phyloP scores from a whole-genome alignment of 2,113 vertebrate species.

The Apodemus sylvaticus region DNA sequence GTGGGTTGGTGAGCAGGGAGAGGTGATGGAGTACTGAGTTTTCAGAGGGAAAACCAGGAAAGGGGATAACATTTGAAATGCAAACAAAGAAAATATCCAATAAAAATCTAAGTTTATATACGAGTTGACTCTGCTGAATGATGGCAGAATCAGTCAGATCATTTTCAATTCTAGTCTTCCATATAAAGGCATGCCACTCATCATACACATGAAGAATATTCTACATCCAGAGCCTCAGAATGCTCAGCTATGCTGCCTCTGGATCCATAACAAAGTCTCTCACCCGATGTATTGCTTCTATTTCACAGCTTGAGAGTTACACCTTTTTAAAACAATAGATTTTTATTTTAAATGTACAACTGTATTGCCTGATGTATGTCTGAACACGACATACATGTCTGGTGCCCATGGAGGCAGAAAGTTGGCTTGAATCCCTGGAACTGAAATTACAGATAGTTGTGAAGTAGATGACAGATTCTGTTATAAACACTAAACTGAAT shows the following conservation, averaged over 20 bases:
- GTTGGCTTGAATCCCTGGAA: no score
- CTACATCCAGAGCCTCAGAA: neutral
- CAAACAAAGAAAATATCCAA: no score
- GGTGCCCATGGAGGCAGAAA: neutral
- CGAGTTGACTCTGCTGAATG: neutral
- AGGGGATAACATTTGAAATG: no score
- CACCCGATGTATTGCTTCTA: neutral
- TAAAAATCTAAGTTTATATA: neutral
- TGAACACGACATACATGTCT: neutral
- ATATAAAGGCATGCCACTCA: neutral
- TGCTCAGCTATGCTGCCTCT: neutral
- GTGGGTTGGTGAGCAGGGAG: no score
- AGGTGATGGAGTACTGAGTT: no score
- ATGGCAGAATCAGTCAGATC: neutral
- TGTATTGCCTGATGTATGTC: neutral
- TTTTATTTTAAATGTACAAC: no score
- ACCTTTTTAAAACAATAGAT: neutral
- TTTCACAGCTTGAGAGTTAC: neutral
- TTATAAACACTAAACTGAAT: neutral
- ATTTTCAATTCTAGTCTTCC: neutral
- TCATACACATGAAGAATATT: neutral
- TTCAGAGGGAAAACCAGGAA: no score
- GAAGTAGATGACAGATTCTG: neutral
- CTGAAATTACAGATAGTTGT: neutral
- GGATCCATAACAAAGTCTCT: neutral